These are phyloP conservation scores for Telmatochromis sp. DNA, from an alignment of 2,113 vertebrate species.

Conservation along the genomic window DNA sequence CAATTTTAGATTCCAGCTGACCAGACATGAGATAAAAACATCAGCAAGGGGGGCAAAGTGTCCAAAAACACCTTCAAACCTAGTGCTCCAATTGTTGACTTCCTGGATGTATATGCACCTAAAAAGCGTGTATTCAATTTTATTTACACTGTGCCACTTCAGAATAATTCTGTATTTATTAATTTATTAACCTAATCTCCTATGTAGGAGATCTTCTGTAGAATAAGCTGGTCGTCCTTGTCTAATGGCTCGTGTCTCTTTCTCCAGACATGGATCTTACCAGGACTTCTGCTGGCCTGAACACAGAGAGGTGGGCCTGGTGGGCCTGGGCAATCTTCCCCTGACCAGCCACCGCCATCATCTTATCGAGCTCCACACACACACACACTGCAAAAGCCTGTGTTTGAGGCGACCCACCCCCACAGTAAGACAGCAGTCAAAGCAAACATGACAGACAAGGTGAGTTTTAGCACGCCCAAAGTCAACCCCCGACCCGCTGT, in stretches of 20 bases:
- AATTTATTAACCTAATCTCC: background rate
- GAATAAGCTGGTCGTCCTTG: too few species aligned
- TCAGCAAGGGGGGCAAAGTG: background rate
- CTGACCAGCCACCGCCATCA: background rate
- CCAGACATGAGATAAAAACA: too few species aligned
- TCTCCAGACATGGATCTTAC: constrained; percentile 37
- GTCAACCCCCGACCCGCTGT: constrained; percentile 63
- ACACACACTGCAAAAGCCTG: background rate
- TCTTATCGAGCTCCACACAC: background rate
- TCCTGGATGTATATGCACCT: fast-evolving
- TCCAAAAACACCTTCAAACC: background rate
- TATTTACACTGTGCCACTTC: fast-evolving
- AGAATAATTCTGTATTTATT: background rate
- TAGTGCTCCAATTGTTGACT: too few species aligned
- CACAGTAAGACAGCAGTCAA: background rate
- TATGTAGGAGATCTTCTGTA: fast-evolving
- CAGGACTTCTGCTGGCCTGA: background rate
- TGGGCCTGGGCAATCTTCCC: background rate
- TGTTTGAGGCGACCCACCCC: background rate
- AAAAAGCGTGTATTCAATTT: fast-evolving
- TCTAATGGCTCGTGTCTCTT: background rate
- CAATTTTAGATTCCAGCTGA: background rate
- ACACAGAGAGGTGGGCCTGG: background rate
- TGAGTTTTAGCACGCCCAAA: constrained; percentile 70
- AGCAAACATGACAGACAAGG: constrained; percentile 83